Conservation (phyloP, 2,113 vertebrate species). For the Mionectes macconnelli region DNA sequence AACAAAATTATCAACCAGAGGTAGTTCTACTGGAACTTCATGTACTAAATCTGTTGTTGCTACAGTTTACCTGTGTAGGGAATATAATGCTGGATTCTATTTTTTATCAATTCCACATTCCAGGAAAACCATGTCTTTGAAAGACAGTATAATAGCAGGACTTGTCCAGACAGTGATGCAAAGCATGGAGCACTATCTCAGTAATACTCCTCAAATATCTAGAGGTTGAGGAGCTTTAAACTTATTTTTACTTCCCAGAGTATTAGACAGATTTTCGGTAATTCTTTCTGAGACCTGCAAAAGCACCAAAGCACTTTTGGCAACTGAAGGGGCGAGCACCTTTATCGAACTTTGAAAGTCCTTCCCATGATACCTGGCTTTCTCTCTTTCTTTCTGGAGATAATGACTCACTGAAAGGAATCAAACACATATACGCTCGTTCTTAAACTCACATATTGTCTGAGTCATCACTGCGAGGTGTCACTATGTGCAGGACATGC, state of each 20-base stretch:
- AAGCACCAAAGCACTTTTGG: neutral
- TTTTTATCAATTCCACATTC: neutral
- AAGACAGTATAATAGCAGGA: neutral
- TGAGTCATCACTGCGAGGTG: neutral
- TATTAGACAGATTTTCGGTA: neutral
- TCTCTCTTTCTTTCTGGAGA: neutral
- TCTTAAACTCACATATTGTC: neutral
- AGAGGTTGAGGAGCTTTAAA: neutral
- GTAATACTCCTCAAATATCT: neutral
- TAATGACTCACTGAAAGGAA: neutral
- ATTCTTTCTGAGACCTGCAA: neutral
- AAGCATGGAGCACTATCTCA: neutral
- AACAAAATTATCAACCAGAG: neutral
- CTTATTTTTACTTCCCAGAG: neutral
- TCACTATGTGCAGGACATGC: neutral
- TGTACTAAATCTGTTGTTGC: neutral
- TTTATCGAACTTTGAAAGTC: neutral
- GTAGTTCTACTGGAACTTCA: neutral
- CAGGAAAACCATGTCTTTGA: neutral
- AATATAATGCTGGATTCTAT: neutral
- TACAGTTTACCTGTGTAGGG: neutral
- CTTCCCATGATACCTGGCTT: neutral
- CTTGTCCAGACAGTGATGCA: neutral
- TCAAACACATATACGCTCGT: rapidly evolving
- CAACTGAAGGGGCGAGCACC: neutral